These are phyloP conservation scores for Eupeodes luniger DNA, from an alignment of 2,888 invertebrate species.

Conservation along the genomic window DNA sequence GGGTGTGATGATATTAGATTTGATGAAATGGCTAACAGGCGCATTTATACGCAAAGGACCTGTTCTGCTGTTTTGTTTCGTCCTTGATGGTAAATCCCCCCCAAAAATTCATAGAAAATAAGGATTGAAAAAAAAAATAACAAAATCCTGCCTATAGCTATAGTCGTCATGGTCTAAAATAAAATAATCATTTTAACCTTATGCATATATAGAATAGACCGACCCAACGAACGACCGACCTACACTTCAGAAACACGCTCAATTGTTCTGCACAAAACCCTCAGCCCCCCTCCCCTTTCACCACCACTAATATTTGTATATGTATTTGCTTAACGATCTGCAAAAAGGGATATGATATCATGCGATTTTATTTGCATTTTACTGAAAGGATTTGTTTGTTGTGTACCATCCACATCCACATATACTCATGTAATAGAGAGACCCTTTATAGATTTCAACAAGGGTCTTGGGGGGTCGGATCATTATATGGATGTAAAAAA, in stretches of 20 bases:
- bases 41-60: conserved; percentile 72
- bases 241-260: conserved; percentile 37
- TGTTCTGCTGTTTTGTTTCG: conserved; percentile 42
- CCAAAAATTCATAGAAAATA: neutral
- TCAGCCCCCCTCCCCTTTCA: neutral
- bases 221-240: too few relatives aligned
- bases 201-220: conserved; percentile 35
- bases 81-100: conserved; percentile 12
- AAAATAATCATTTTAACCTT: conserved; percentile 75
- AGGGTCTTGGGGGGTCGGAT: conserved; percentile 54
- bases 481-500: neutral
- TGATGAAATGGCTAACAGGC: conserved; percentile 75
- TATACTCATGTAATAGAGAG: neutral
- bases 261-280: neutral
- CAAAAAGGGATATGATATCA: conserved; percentile 70
- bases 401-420: neutral
- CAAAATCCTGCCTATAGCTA: conserved; percentile 12
- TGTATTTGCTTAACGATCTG: conserved; percentile 75
- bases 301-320: conserved; percentile 6
- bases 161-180: conserved; percentile 59
- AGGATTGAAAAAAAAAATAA: neutral
- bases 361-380: conserved; percentile 76
- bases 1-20: conserved; percentile 71
- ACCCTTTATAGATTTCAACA: conserved; percentile 1
- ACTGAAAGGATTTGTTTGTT: conserved; percentile 69